A percentile compares a stretch with the other conserved stretches of the same genome.
These are phyloP conservation scores for Ochropacha duplaris DNA, from an alignment of 2,888 invertebrate genomes.

Conservation along the genomic window DNA sequence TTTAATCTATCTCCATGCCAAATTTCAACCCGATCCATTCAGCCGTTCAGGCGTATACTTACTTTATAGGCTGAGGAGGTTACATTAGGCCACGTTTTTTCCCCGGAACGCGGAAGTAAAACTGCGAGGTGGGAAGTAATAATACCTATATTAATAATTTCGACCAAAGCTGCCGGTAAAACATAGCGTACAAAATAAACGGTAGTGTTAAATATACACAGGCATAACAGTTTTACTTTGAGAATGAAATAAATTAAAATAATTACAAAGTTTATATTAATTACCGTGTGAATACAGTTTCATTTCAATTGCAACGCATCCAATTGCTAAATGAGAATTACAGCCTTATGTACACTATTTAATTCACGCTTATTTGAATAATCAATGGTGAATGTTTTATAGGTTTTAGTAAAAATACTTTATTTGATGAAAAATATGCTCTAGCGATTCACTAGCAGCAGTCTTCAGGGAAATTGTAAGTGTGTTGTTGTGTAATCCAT, in stretches of 20 bases:
- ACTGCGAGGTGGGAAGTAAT: no score
- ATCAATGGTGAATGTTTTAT: background rate
- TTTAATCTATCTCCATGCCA: no score
- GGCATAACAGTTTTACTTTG: background rate
- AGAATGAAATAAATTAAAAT: background rate
- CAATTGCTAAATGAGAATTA: background rate
- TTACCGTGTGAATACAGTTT: background rate
- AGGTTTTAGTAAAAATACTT: background rate
- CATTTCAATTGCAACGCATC: background rate
- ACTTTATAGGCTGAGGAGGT: no score
- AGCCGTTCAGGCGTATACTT: no score
- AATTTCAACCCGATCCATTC: no score
- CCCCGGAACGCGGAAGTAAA: no score
- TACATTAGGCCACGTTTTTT: no score
- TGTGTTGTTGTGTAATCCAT: no score
- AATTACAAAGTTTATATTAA: background rate
- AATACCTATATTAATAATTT: no score
- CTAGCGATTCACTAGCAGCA: no score
- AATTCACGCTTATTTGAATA: background rate
- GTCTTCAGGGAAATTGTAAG: no score
- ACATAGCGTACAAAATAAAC: background rate
- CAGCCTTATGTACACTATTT: conserved; percentile 1
- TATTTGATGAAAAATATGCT: background rate
- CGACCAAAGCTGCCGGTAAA: background rate
- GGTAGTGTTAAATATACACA: background rate